These are phyloP conservation scores for Ceratina australensis DNA, from an alignment of 1,140 invertebrate species.

Conservation along the genomic window DNA sequence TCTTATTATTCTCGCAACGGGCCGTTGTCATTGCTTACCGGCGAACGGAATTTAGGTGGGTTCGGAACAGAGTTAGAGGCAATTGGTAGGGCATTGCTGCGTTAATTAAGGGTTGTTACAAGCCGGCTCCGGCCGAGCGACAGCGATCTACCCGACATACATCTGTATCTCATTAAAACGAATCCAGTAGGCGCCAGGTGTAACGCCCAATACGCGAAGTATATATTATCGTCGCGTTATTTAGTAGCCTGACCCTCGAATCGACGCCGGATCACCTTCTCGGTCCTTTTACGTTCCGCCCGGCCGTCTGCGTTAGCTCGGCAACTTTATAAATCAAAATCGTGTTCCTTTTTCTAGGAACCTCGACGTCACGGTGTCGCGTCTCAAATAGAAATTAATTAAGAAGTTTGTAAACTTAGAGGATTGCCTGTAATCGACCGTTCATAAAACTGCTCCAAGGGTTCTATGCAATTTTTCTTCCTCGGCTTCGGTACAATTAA, in stretches of 20 bases:
- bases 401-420: not conserved
- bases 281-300: not conserved
- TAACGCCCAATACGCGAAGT: constrained; percentile 20
- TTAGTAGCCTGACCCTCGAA: constrained; percentile 14
- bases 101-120: constrained; percentile 72
- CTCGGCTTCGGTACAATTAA: too few relatives aligned
- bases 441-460: not conserved
- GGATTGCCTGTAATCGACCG: not conserved
- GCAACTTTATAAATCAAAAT: constrained; percentile 13
- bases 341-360: not conserved
- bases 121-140: constrained; percentile 51
- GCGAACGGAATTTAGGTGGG: constrained; percentile 38
- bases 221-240: constrained; percentile 45
- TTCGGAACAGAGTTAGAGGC: constrained; percentile 51
- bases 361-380: not conserved
- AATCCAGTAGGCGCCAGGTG: constrained; percentile 31
- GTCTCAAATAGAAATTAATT: constrained; percentile 24
- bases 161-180: constrained; percentile 72
- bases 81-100: constrained; percentile 64
- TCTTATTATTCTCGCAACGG: constrained; percentile 43
- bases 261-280: constrained; percentile 13
- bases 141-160: constrained; percentile 48
- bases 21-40: constrained; percentile 35
- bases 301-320: not conserved
- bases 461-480: not conserved